Percentiles rank a stretch among this genome's conserved stretches.
These are phyloP conservation scores for Psephotus haematonotus DNA, from an alignment of 2,113 vertebrate species.

Conservation along the genomic window DNA sequence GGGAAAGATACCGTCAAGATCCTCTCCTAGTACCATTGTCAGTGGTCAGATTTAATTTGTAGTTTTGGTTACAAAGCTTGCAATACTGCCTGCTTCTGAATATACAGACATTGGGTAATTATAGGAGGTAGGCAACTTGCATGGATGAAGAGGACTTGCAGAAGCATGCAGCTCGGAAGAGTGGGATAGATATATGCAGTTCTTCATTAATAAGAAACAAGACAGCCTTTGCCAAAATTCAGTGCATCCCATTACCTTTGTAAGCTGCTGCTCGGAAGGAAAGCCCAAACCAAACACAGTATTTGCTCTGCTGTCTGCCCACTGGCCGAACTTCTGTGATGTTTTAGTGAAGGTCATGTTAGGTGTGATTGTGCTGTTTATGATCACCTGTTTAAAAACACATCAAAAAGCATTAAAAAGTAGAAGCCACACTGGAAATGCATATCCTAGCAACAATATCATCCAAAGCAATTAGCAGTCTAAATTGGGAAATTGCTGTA, in stretches of 20 bases:
- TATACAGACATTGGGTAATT: background rate
- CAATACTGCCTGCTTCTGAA: background rate
- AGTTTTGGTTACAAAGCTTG: background rate
- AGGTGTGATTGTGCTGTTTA: slow-evolving; percentile 97
- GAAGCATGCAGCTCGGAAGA: background rate
- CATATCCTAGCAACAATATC: background rate
- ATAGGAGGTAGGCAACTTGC: background rate
- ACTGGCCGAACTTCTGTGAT: slow-evolving; percentile 96
- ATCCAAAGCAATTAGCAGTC: background rate
- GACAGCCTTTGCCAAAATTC: background rate
- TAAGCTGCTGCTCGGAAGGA: slow-evolving; percentile 89
- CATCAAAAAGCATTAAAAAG: background rate
- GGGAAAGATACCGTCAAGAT: rapidly evolving
- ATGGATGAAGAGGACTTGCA: background rate
- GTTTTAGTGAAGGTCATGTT: slow-evolving; percentile 99
- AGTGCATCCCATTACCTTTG: slow-evolving; percentile 80
- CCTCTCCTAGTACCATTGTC: too few relatives aligned
- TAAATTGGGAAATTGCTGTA: slow-evolving; percentile 14
- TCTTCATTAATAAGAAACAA: background rate
- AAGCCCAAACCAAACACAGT: slow-evolving; percentile 96
- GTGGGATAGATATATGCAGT: background rate
- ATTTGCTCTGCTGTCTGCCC: slow-evolving; percentile 98
- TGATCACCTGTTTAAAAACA: slow-evolving; percentile 86
- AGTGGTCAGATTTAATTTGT: background rate
- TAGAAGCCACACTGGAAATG: background rate